phyloP scores from a whole-genome alignment of 2,113 vertebrate species.

The Leptocoma aspasia region DNA sequence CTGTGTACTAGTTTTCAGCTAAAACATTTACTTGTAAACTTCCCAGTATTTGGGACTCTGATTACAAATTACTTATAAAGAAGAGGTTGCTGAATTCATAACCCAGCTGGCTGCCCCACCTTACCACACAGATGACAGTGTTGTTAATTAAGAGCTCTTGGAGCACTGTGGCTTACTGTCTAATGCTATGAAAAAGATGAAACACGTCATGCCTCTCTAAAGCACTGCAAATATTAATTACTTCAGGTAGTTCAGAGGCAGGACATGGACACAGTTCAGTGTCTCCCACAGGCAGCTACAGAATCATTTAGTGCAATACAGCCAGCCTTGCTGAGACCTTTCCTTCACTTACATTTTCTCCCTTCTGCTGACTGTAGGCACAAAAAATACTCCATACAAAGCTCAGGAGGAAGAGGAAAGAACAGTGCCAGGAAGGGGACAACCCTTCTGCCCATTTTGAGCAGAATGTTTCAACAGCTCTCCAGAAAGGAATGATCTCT shows the following conservation, averaged over 20 bases:
- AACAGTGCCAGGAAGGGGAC: background rate
- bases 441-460: background rate
- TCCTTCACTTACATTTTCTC: background rate
- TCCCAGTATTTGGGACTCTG: background rate
- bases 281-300: background rate
- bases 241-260: background rate
- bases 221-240: background rate
- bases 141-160: background rate
- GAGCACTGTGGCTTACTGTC: background rate
- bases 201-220: background rate
- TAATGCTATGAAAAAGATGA: background rate
- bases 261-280: background rate
- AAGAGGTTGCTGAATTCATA: background rate
- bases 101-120: background rate
- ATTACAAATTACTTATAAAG: background rate
- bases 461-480: background rate
- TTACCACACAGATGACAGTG: background rate
- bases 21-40: background rate
- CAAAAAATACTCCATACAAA: background rate
- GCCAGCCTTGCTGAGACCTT: background rate
- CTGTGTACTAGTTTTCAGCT: background rate
- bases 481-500: background rate
- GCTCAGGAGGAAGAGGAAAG: background rate
- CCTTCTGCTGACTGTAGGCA: background rate
- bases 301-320: background rate